These are phyloP conservation scores for Pseudomugil gertrudae DNA, from an alignment of 2,797 vertebrate genomes.

Conservation along the genomic window DNA sequence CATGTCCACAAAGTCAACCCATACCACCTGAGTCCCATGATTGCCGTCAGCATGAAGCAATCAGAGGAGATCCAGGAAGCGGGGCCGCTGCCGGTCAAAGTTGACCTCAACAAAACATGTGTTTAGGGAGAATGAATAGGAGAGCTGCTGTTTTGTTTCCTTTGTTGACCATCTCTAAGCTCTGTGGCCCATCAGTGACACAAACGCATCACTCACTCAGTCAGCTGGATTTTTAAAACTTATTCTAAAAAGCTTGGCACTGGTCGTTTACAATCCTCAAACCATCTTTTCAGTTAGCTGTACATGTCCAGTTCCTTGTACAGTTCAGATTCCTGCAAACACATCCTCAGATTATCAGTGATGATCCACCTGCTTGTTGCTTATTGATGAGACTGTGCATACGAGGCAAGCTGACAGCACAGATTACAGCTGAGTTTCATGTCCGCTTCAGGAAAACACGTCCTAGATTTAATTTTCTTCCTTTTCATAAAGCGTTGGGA, in stretches of 20 bases:
- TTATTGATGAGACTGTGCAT: conserved; percentile 20
- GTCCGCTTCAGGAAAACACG: conserved; percentile 39
- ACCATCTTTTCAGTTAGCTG: conserved; percentile 36
- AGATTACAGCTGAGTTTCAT: conserved; percentile 40
- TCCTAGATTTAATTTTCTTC: conserved; percentile 51
- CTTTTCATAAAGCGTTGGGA: conserved; percentile 45
- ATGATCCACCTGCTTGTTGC: conserved; percentile 38
- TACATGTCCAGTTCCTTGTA: conserved; percentile 36
- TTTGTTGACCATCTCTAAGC: conserved; percentile 45
- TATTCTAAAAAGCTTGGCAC: conserved; percentile 69
- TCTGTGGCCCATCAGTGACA: conserved; percentile 36
- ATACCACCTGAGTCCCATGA: conserved; percentile 84
- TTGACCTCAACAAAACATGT: conserved; percentile 91
- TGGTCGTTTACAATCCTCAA: conserved; percentile 41
- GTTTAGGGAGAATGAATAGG: conserved; percentile 79
- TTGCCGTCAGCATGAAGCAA: conserved; percentile 84
- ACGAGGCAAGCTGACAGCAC: conserved; percentile 33
- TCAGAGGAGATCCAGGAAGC: conserved; percentile 82
- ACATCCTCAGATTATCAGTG: conserved; percentile 29
- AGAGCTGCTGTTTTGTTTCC: conserved; percentile 36
- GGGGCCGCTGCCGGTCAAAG: conserved; percentile 90
- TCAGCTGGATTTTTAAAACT: conserved; percentile 52
- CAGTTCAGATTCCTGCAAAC: conserved; percentile 38
- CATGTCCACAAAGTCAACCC: conserved; percentile 83
- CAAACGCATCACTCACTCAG: conserved; percentile 51